Conservation (phyloP, 1,140 invertebrate genomes). For the Drosophila cardini region DNA sequence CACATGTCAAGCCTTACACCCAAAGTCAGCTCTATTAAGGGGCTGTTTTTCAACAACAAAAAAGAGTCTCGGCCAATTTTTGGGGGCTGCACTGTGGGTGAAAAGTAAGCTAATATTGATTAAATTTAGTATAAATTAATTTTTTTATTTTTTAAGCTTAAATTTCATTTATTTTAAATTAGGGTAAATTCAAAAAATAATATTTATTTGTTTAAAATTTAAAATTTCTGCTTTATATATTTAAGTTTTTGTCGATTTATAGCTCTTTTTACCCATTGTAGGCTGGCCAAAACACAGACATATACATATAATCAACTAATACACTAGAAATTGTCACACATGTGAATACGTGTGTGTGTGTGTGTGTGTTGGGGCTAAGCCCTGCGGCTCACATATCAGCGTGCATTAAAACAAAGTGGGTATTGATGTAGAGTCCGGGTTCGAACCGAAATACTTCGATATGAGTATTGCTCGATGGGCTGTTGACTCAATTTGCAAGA, state of each 20-base stretch:
- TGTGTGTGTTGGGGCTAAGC: slow-evolving; percentile 67
- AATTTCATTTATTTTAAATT: no score
- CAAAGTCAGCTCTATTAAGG: slow-evolving; percentile 16
- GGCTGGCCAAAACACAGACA: slow-evolving; percentile 32
- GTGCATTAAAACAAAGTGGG: slow-evolving; percentile 81
- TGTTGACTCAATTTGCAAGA: slow-evolving; percentile 73
- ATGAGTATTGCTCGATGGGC: neutral
- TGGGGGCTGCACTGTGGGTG: slow-evolving; percentile 13
- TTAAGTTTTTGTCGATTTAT: no score
- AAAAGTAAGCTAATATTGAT: no score
- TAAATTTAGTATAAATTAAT: no score
- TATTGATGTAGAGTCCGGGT: slow-evolving; percentile 74
- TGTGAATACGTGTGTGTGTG: slow-evolving; percentile 21
- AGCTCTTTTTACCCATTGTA: no score
- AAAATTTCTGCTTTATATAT: no score
- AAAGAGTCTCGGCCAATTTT: slow-evolving; percentile 38
- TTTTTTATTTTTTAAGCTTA: no score
- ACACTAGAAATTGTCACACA: slow-evolving; percentile 26
- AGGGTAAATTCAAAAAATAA: no score
- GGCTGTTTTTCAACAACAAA: slow-evolving; percentile 19
- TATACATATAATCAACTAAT: slow-evolving; percentile 4
- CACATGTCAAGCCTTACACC: neutral
- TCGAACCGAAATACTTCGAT: slow-evolving; percentile 40
- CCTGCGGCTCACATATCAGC: slow-evolving; percentile 80
- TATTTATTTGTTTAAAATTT: no score